Conservation (phyloP, 2,888 invertebrate species). For the Oxyscelio sp. region DNA sequence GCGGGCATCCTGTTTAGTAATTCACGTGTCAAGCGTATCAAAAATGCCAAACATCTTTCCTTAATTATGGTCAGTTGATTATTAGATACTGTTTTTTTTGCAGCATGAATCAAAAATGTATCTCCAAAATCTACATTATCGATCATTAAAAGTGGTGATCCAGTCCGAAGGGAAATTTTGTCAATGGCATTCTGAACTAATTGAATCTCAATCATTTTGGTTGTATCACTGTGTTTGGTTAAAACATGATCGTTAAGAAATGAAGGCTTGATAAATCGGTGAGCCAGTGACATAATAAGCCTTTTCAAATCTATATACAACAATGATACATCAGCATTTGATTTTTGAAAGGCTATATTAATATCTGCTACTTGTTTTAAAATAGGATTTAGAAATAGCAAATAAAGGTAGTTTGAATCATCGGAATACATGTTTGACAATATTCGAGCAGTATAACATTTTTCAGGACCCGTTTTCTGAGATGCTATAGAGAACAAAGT, state of each 20-base stretch:
- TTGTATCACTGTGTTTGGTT: too few species aligned
- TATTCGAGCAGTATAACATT: constrained; percentile 73
- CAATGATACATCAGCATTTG: constrained; percentile 66
- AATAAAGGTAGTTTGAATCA: constrained; percentile 68
- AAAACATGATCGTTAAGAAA: constrained; percentile 53
- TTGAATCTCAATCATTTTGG: too few species aligned
- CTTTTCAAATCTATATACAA: constrained; percentile 60
- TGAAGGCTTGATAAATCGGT: constrained; percentile 59
- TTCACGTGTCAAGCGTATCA: too few species aligned
- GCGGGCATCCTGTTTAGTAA: too few species aligned
- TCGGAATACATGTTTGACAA: constrained; percentile 73
- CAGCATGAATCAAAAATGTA: too few species aligned
- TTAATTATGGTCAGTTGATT: too few species aligned
- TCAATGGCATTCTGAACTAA: too few species aligned
- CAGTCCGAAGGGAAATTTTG: too few species aligned
- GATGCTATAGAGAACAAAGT: constrained; percentile 70
- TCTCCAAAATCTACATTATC: too few species aligned
- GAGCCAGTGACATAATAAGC: constrained; percentile 46
- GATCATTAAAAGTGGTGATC: too few species aligned
- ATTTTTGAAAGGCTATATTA: constrained; percentile 72
- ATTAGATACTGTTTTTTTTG: too few species aligned
- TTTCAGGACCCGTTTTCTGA: constrained; percentile 53
- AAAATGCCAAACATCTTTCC: too few species aligned
- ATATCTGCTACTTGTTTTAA: constrained; percentile 66
- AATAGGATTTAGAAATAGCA: constrained; percentile 76